phyloP scores from a whole-genome alignment of 2,888 invertebrate genomes.

The Cephus runcator region DNA sequence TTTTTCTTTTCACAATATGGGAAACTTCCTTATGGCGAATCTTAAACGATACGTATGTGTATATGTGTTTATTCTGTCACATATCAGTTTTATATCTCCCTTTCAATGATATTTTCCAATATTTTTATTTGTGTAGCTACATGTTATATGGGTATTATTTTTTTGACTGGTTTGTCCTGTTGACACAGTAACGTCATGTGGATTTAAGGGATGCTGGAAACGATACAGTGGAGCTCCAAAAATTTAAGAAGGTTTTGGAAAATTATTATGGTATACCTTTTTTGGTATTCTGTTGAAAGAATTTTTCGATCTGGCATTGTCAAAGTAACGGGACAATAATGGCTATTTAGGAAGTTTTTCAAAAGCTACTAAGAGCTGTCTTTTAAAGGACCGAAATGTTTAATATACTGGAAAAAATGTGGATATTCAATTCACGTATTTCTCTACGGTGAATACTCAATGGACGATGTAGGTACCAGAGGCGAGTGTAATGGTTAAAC shows the following conservation, averaged over 20 bases:
- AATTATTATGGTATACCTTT: neutral
- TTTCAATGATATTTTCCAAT: neutral
- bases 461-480: neutral
- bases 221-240: neutral
- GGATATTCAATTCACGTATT: conserved; percentile 8
- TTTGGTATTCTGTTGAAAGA: neutral
- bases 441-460: neutral
- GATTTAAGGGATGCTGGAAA: neutral
- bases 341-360: conserved; percentile 48
- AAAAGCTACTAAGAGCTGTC: conserved; percentile 34
- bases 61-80: neutral
- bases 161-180: neutral
- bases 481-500: conserved; percentile 36
- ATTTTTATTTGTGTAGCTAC: neutral
- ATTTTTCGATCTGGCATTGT: neutral
- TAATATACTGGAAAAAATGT: conserved; percentile 45
- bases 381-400: conserved; percentile 37
- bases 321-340: conserved; percentile 43
- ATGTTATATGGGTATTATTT: neutral
- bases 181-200: neutral
- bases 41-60: neutral
- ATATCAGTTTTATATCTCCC: neutral
- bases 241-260: neutral
- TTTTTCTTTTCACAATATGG: neutral
- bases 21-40: neutral